phyloP scores from a whole-genome alignment of 1,140 invertebrate species.

The Sesamia nonagrioides region DNA sequence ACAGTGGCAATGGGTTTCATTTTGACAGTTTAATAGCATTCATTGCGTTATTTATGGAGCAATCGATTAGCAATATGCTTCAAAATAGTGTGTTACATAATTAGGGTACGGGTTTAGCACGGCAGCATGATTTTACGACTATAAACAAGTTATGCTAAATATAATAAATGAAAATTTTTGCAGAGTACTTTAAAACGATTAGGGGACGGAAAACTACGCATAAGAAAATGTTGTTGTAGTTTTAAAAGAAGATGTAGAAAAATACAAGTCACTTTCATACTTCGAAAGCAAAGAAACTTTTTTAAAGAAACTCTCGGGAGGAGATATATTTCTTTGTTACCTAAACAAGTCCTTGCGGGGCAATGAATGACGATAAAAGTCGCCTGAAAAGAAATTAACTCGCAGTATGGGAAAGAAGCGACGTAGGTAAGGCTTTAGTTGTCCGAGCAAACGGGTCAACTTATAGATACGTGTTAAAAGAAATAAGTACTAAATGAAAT shows the following conservation, averaged over 20 bases:
- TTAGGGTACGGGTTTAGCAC: too few relatives aligned
- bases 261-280: background rate
- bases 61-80: too few relatives aligned
- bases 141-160: background rate
- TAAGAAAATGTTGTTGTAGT: background rate
- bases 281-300: background rate
- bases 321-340: conserved; percentile 31
- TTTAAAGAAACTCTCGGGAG: conserved; percentile 4
- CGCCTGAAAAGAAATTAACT: conserved; percentile 14
- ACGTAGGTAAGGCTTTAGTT: conserved; percentile 5
- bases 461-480: conserved; percentile 3
- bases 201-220: background rate
- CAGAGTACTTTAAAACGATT: background rate
- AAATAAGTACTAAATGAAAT: background rate
- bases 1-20: too few relatives aligned
- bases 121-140: background rate
- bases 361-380: conserved; percentile 38
- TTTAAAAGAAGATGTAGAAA: conserved; percentile 10
- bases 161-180: background rate
- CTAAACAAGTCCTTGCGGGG: conserved; percentile 19
- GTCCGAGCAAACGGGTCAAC: conserved; percentile 8
- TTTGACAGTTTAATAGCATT: too few relatives aligned
- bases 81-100: too few relatives aligned
- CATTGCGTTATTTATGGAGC: too few relatives aligned
- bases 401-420: background rate